Percentiles rank a stretch among this genome's conserved stretches.
Evolutionary conservation across 1,140 invertebrate genomes (phyloP).

Genomic region (Pissodes strobi): DNA sequence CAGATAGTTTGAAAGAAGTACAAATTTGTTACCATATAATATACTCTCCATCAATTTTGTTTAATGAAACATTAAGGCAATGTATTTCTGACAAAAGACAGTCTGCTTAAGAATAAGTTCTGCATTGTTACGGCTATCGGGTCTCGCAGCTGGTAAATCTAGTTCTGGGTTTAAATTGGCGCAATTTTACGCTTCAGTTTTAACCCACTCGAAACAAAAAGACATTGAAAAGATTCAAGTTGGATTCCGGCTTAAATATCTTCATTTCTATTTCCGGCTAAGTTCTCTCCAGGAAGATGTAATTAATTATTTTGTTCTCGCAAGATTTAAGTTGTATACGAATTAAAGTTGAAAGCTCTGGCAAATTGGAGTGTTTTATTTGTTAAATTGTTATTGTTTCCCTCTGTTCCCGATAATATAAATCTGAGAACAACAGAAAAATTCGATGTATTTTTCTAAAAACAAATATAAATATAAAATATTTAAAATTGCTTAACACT

Average conservation of each 20-base stretch:
- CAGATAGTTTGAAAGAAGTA: too few relatives aligned
- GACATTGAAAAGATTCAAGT: not conserved
- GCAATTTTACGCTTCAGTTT: slow-evolving; percentile 7
- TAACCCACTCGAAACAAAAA: slow-evolving; percentile 12
- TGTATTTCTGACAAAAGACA: too few relatives aligned
- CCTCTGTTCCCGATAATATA: not conserved
- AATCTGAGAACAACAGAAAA: too few relatives aligned
- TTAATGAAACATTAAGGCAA: too few relatives aligned
- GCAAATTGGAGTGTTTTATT: not conserved
- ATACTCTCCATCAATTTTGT: too few relatives aligned
- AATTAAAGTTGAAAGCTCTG: slow-evolving; percentile 14
- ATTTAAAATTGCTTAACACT: too few relatives aligned
- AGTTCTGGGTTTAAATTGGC: not conserved
- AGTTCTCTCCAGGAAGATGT: slow-evolving; percentile 9
- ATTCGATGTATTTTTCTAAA: too few relatives aligned
- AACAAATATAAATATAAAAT: too few relatives aligned
- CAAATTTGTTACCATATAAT: too few relatives aligned
- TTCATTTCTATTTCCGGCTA: slow-evolving; percentile 7
- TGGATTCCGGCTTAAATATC: slow-evolving; percentile 12
- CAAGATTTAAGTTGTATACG: slow-evolving; percentile 11
- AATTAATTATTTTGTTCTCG: slow-evolving; percentile 24
- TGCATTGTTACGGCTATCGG: too few relatives aligned
- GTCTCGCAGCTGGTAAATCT: too few relatives aligned
- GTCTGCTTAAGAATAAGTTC: too few relatives aligned
- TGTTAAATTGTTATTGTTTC: not conserved